Evolutionary conservation across 2,888 invertebrate species (phyloP).

Genomic region (Lasioglossum pauxillum): DNA sequence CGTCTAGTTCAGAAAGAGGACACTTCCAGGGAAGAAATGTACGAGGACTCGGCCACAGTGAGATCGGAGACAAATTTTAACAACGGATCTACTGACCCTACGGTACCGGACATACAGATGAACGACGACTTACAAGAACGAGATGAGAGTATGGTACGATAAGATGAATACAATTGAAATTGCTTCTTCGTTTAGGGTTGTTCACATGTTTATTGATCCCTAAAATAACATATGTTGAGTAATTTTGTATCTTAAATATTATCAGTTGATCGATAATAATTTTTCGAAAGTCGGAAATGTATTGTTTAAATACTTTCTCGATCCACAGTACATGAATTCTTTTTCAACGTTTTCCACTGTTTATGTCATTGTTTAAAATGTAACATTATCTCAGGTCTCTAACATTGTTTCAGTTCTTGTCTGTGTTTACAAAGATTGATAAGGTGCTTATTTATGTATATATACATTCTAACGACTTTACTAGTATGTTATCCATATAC

Average conservation of each 20-base stretch:
- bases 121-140: constrained; percentile 74
- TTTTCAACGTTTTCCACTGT: background rate
- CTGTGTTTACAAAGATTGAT: background rate
- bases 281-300: background rate
- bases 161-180: constrained; percentile 28
- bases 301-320: background rate
- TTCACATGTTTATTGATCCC: background rate
- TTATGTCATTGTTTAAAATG: no score
- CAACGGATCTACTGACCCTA: constrained; percentile 75
- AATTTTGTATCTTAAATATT: background rate
- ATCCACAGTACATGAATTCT: background rate
- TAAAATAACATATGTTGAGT: background rate
- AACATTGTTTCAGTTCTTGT: background rate
- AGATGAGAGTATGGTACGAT: constrained; percentile 70
- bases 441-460: background rate
- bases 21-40: constrained; percentile 55
- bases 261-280: background rate
- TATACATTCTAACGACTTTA: background rate
- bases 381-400: background rate
- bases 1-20: constrained; percentile 54
- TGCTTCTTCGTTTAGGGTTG: background rate
- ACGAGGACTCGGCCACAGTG: constrained; percentile 57
- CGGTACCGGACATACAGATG: constrained; percentile 78
- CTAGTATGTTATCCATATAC: background rate
- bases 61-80: constrained; percentile 73